A percentile compares a stretch with the other conserved stretches of the same genome.
These are phyloP conservation scores for Cephalopholis sonnerati DNA, from an alignment of 2,113 vertebrate species.

Conservation along the genomic window DNA sequence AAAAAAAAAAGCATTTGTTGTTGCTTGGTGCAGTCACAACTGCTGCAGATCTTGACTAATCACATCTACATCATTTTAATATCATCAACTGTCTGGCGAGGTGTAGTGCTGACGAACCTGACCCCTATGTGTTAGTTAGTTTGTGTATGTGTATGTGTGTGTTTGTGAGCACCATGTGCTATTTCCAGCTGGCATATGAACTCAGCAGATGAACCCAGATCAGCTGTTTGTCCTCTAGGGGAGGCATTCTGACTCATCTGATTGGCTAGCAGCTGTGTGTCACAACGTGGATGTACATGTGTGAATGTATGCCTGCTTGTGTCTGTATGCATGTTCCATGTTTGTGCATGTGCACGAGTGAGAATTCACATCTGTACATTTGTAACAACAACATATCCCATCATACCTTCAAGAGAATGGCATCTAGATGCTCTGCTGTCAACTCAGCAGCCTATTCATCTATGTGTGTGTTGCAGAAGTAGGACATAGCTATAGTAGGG, in stretches of 20 bases:
- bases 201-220: slow-evolving; percentile 74
- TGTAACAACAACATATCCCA: neutral
- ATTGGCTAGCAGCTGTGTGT: slow-evolving; percentile 69
- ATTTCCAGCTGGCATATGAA: slow-evolving; percentile 71
- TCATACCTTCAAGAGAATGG: neutral
- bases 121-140: neutral
- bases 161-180: slow-evolving; percentile 51
- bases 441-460: neutral
- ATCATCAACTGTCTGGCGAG: neutral
- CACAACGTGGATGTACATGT: slow-evolving; percentile 30
- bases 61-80: slow-evolving; percentile 4
- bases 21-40: neutral
- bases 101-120: slow-evolving; percentile 11
- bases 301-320: slow-evolving; percentile 8
- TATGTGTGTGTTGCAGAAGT: slow-evolving; percentile 39
- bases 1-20: neutral
- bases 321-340: neutral
- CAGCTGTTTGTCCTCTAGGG: slow-evolving; percentile 70
- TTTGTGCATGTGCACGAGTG: neutral
- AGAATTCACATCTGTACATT: slow-evolving; percentile 8
- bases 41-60: slow-evolving; percentile 3
- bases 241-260: slow-evolving; percentile 56
- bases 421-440: slow-evolving; percentile 1
- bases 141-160: slow-evolving; percentile 26
- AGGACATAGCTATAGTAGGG: slow-evolving; percentile 42